Base-by-base conservation (phyloP, 2,797 vertebrate species). In the Hozukius guyotensis region DNA sequence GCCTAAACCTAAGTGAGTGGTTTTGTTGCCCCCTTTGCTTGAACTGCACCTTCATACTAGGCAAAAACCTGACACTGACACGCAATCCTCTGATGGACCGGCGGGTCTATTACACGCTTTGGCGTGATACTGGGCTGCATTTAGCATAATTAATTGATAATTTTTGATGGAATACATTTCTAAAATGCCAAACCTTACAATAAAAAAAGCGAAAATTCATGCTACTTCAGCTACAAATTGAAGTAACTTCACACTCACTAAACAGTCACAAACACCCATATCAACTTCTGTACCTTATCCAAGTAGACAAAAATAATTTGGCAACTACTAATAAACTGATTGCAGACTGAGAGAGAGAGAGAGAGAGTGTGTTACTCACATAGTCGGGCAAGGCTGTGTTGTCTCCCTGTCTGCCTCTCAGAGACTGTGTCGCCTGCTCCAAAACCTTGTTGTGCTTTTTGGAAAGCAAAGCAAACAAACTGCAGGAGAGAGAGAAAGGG, bases 371-470 rank as follows among this genome's bases (percentile, higher is more conserved):
- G 68, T 72, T 85, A 98, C 98, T 99, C 94, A 99, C 98, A 64
- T 99, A 99, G 94, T 99, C 98, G 11, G 98, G 98, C 88, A 99
- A 94, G 5, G 96, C 96, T 53, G 95, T 90, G 82, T 87, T 93
- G 83, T 97, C 97, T 49, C 87, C 96, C 25, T 97, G 91, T 10
- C 97, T 94, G 85, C 97, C 95, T 89, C 97, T 95, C 86, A 98
- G 95, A 82, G 97, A 98, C 93, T 99, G 98, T 1, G 98, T 99
- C 83, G 98, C 98, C 94, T 99, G 98, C 91, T 99, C 98, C 95
- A 99, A 91, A 86, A 99, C 98, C 93, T 99, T 99, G 96, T 98
- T 99, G 97, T 99, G 98, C 88, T 99, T 99, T 95, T 99, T 99
- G 55, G 98, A 99, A 93, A 99, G 94, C 95, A 99, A 95, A 80